A percentile compares a stretch with the other conserved stretches of the same genome.
phyloP scores from a whole-genome alignment of 1,140 invertebrate species.

The Reticulitermes speratus region DNA sequence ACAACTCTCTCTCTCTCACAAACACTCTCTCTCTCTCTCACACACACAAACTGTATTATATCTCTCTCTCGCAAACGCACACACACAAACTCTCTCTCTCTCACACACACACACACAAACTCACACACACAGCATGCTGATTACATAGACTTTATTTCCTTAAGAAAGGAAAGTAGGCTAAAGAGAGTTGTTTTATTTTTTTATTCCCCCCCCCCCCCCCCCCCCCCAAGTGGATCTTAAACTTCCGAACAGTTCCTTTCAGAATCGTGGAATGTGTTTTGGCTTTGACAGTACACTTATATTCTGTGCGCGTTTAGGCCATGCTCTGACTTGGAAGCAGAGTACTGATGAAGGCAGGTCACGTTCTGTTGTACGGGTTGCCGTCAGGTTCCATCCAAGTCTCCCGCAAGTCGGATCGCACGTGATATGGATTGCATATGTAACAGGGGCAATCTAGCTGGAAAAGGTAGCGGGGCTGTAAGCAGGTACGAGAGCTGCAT shows the following conservation, averaged over 20 bases:
- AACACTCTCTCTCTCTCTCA: too few relatives aligned
- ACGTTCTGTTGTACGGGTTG: slow-evolving; percentile 16
- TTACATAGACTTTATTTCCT: too few relatives aligned
- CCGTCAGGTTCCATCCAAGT: slow-evolving; percentile 3
- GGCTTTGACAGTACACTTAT: not conserved
- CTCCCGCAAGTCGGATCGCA: not conserved
- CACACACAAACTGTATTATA: too few relatives aligned
- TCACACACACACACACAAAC: too few relatives aligned
- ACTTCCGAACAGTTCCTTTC: not conserved
- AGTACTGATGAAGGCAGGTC: slow-evolving; percentile 1
- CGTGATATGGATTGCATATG: slow-evolving; percentile 11
- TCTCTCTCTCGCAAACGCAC: too few relatives aligned
- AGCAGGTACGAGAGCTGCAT: slow-evolving; percentile 3
- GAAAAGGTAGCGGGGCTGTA: not conserved
- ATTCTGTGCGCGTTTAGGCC: not conserved
- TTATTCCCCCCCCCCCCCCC: too few relatives aligned
- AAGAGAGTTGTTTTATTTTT: too few relatives aligned
- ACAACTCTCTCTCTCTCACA: too few relatives aligned
- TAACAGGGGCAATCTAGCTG: slow-evolving; percentile 13
- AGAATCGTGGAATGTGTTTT: not conserved
- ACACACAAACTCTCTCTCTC: too few relatives aligned
- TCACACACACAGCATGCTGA: too few relatives aligned
- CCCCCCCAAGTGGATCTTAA: not conserved
- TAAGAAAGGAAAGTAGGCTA: too few relatives aligned
- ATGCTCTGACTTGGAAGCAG: not conserved